Evolutionary conservation across 1,140 invertebrate species (phyloP), one percentile per base, ranked within the genome.

Genomic region (Hypothenemus hampei): DNA sequence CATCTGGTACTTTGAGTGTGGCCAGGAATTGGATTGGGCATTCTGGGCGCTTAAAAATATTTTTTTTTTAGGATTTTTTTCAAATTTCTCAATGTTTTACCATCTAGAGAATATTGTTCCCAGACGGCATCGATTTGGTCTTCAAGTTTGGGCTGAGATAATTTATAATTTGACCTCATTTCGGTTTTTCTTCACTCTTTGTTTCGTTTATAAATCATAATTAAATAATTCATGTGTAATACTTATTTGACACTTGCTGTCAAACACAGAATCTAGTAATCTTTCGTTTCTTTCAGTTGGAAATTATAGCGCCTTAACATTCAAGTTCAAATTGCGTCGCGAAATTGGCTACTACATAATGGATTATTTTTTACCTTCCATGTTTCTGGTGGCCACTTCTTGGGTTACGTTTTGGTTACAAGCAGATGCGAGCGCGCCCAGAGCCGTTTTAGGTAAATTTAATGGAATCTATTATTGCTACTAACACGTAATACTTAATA

Each of bases 371-470:
- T 80, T 93, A 51, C 91, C 91, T 1, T 91, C 89, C 4, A 89
- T 92, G 74, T 78, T 93, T 56, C 83, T 93, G 46, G 90, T 93
- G 3, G 83, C 84, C 11, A 87, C 91, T 49, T 92, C 90, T 0
- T 93, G 90, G 89, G 89, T 93, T 11, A 89, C 89, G 0, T 93
- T 93, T 65, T 93, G 89, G 89, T 72, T 93, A 39, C 89, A 92
- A 66, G 83, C 88, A 18, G 89, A 92, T 65, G 88, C 89, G 11
- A 82, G 88, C 10, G 85, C 90, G 4, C 86, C 89, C 15, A 75
- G 87, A 63, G 87, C 87, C 36, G 86, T 86, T 20, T 72, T 91
- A 61, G 87, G 86, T 54, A 45, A 50, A 33, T 20, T 54, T 36
- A 47, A 35, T 19, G 3, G 16, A 37, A 43, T n/a, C 11, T 2